Base-by-base conservation (phyloP, 2,888 invertebrate species). In the Drosophila atripex region DNA sequence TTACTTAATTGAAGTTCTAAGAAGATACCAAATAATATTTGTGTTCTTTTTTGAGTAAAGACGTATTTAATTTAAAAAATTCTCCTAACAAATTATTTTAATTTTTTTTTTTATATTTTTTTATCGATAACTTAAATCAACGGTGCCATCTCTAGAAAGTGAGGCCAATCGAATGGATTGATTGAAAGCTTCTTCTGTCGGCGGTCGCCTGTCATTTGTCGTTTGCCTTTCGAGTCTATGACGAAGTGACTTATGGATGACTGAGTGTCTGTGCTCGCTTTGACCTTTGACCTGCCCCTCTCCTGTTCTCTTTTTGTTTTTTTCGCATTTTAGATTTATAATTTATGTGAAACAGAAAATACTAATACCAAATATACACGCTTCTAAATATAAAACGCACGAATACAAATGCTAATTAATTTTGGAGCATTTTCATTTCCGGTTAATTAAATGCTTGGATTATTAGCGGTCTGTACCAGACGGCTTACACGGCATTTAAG, bases 141-240 rank as follows among this genome's bases (percentile, higher is more conserved):
- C 5, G 1, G 32, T 39, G 7, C 6, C 41, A 41, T 18, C 41
- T 41, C 41, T 41, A 18, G 8, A 18, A 41, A 7, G 30, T 8
- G 11, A 12, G 14, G n/a, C 8, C 43, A 21, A 43, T 16, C 18
- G 11, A 43, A 14, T 12, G 14, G 9, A 53, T 52, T 83, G 80
- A 79, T 79, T 86, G 79, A 86, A 86, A 66, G 80, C 74, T 57
- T 54, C 80, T 39, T 30, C 30, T 23, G 25, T 38, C 23, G 14
- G 23, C 14, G 25, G 53, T 38, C 28, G 41, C 12, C 32, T 50
- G 49, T 32, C 32, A 28, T 11, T 30, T 49, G 47, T 7, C 35
- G 30, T 43, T 21, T 43, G 32, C 49, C 4, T 30, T 12, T 18
- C 32, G 32, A 50, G 23, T 43, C 61, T 63, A 28, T 61, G 32